These are phyloP conservation scores for Podotricha telesiphe DNA, from an alignment of 2,888 invertebrate genomes.

Conservation along the genomic window DNA sequence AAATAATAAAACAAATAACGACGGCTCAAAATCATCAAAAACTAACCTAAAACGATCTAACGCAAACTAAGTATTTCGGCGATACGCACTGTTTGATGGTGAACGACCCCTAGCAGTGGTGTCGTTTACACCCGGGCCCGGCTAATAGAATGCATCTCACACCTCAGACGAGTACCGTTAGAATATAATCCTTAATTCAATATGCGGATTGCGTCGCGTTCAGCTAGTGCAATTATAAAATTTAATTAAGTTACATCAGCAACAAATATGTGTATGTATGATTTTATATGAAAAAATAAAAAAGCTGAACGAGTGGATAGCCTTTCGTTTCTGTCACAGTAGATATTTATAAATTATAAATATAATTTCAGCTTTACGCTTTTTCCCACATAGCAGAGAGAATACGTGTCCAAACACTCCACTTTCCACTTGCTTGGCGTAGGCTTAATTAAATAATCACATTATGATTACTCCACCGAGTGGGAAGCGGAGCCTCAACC, in stretches of 20 bases:
- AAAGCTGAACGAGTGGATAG: background rate
- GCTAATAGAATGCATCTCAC: slow-evolving; percentile 76
- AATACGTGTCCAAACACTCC: too few species aligned
- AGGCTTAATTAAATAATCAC: too few species aligned
- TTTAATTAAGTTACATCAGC: slow-evolving; percentile 39
- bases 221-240: slow-evolving; percentile 39
- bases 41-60: background rate
- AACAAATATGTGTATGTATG: background rate
- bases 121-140: slow-evolving; percentile 56
- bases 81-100: slow-evolving; percentile 39
- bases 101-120: slow-evolving; percentile 56
- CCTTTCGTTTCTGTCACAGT: background rate
- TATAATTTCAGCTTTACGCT: too few species aligned
- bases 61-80: slow-evolving; percentile 6
- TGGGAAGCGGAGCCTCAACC: too few species aligned
- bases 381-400: too few species aligned
- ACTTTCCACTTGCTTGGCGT: too few species aligned
- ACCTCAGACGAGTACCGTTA: slow-evolving; percentile 66
- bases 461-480: too few species aligned
- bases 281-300: background rate
- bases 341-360: background rate
- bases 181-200: slow-evolving; percentile 69
- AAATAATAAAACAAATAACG: background rate
- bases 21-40: slow-evolving; percentile 30
- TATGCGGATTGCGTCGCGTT: slow-evolving; percentile 62